Base-by-base conservation (phyloP, 1,140 invertebrate genomes). In the Trachelipus rathkii region DNA sequence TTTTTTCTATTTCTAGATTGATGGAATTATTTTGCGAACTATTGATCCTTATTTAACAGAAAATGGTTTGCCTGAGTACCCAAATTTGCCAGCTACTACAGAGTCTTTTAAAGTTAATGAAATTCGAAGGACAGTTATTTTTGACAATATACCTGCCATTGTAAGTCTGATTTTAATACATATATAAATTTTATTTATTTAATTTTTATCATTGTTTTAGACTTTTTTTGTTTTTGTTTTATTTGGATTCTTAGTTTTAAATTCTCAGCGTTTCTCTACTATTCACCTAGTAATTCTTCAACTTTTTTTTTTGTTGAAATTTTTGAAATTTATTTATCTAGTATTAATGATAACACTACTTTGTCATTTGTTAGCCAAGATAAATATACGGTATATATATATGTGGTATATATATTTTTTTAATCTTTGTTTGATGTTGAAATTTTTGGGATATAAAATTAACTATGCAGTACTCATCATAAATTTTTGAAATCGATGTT, bases 51-150 rank as follows among this genome's bases (percentile, higher is more conserved):
- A 92, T 83, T 85, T 99, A 66, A 89, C 90, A 44, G 90, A 91
- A 8, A 90, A 93, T 78, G 92, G 92, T 74, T 85, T 99, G 15
- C 94, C 96, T 0, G 87, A 90, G 15, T 99, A 99, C 87, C 97
- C 97, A 10, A 92, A 93, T 6, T 84, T 99, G 69, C 95, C 97
- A 44, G 93, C 93, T 0, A 92, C 91, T 73, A 92, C 94, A 81
- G 96, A 99, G 84, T 80, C 91, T 23, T 87, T 91, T 24, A 95
- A 94, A 84, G 94, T 99, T 76, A 97, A 99, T 87, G 97, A 99
- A 86, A 98, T 98, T 23, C 88, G 97, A 11, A 88, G 96, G 72
- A 98, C 96, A 0, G 87, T 96, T 6, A 89, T 95, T 60, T 87
- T 95, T 0, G 88, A 91, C 60, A 94, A 95, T 81, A 88, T 96